Evolutionary conservation across 2,113 vertebrate genomes (phyloP).

Genomic region (Elaphurus davidianus): DNA sequence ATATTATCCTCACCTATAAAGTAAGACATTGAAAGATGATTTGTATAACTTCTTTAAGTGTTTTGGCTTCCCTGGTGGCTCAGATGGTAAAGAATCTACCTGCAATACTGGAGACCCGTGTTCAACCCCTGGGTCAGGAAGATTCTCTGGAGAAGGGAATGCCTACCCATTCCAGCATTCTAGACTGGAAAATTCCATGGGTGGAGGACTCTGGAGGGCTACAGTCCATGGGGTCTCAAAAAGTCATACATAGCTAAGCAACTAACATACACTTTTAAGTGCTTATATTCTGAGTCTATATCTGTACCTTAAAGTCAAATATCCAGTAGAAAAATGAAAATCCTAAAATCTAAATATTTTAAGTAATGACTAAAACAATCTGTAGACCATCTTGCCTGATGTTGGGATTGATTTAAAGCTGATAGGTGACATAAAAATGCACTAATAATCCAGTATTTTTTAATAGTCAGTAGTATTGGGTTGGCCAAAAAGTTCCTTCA

Average conservation of each 20-base stretch:
- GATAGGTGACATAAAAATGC: not conserved
- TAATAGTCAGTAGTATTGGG: not conserved
- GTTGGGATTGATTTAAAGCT: conserved; percentile 11
- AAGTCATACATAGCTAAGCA: not conserved
- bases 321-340: conserved; percentile 38
- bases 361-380: not conserved
- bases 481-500: not conserved
- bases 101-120: not conserved
- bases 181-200: not conserved
- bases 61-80: not conserved
- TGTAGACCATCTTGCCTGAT: not conserved
- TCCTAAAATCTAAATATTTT: conserved; percentile 14
- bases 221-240: not conserved
- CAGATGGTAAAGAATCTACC: not conserved
- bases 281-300: not conserved
- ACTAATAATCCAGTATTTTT: not conserved
- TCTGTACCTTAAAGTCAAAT: not conserved
- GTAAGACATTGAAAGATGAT: not conserved
- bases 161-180: not conserved
- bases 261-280: not conserved
- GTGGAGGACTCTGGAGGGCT: not conserved
- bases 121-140: not conserved
- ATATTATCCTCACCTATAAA: not conserved
- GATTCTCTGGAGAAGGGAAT: not conserved
- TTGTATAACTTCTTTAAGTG: not conserved